A percentile compares a stretch with the other conserved stretches of the same genome.
Evolutionary conservation across 2,113 vertebrate genomes (phyloP).

Genomic region (Eidolon helvum): DNA sequence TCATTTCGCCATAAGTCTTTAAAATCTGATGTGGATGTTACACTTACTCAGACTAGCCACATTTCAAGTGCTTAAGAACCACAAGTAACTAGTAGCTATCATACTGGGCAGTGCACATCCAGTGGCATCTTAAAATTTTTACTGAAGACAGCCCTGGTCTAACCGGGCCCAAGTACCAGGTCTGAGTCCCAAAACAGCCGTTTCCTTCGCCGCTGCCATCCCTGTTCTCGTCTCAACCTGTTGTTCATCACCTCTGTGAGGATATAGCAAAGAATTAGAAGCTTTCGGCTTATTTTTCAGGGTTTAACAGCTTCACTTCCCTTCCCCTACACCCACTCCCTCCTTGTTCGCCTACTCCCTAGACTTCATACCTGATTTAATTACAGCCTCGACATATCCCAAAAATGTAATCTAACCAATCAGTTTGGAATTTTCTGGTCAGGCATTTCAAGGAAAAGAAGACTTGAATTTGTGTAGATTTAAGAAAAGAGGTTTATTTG

Average conservation of each 20-base stretch:
- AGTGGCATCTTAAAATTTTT: background rate
- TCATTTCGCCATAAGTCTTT: background rate
- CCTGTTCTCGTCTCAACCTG: background rate
- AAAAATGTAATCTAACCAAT: background rate
- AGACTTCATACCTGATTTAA: background rate
- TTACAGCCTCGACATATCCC: background rate
- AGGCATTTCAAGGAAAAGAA: background rate
- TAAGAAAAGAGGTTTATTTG: background rate
- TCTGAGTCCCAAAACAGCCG: background rate
- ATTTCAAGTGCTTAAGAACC: background rate
- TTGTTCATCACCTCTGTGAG: background rate
- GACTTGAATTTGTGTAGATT: background rate
- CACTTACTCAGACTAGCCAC: background rate
- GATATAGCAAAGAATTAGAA: background rate
- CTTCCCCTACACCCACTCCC: too few species aligned
- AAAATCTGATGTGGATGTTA: background rate
- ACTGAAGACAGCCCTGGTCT: background rate
- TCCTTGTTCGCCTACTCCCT: background rate
- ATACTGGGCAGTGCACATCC: background rate
- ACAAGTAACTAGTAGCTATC: background rate
- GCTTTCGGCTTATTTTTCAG: background rate
- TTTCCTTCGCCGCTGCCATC: background rate
- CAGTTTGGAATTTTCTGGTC: background rate
- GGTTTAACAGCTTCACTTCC: too few species aligned
- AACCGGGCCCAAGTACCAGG: rapidly evolving